Evolutionary conservation across 2,797 vertebrate species (phyloP).

Genomic region (Tapera naevia): DNA sequence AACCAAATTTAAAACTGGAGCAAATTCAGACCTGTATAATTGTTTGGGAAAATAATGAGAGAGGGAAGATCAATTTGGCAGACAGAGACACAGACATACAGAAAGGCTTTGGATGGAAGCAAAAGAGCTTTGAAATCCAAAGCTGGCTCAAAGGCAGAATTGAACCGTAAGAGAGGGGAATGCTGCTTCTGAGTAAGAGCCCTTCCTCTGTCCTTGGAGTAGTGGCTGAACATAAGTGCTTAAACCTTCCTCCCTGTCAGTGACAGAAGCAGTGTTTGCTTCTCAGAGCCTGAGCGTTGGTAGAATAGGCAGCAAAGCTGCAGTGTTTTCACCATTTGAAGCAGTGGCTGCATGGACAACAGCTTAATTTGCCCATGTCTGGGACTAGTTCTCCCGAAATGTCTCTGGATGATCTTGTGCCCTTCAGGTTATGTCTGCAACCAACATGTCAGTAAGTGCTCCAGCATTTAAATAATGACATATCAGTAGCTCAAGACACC

Average conservation of each 20-base stretch:
- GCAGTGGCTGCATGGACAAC: background rate
- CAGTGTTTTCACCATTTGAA: background rate
- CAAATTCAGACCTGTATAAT: background rate
- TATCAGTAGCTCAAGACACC: background rate
- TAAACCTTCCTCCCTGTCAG: background rate
- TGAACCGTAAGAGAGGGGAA: background rate
- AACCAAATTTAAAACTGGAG: background rate
- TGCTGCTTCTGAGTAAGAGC: background rate
- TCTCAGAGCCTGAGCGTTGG: background rate
- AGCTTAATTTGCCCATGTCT: background rate
- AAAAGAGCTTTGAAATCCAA: background rate
- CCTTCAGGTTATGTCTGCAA: background rate
- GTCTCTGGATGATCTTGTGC: background rate
- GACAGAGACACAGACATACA: background rate
- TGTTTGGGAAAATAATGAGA: background rate
- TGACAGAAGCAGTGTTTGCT: background rate
- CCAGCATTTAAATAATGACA: background rate
- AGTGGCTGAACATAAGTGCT: accelerated
- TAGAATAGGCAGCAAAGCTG: background rate
- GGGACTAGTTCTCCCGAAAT: background rate
- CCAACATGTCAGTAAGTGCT: background rate
- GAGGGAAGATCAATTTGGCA: background rate
- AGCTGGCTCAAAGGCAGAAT: background rate
- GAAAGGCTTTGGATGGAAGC: background rate
- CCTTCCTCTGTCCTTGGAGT: background rate